Conservation (phyloP, 1,140 invertebrate species). For the Nasonia longicornis region DNA sequence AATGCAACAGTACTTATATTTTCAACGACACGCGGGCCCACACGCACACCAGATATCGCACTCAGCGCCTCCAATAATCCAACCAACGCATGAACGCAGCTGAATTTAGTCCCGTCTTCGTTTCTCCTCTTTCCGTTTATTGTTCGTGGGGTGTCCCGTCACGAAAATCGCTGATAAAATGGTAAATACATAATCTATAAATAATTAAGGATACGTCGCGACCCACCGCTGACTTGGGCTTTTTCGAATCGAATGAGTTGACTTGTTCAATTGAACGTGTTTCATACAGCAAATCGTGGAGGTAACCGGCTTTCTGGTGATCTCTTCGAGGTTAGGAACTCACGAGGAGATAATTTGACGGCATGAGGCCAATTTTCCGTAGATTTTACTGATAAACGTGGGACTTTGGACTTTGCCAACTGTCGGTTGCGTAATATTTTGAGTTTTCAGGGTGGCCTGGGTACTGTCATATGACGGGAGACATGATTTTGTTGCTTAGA, state of each 20-base stretch:
- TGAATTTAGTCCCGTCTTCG: neutral
- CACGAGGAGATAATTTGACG: neutral
- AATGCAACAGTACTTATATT: too few species aligned
- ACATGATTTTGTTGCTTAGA: neutral
- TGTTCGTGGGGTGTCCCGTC: neutral
- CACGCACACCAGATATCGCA: neutral
- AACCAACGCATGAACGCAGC: neutral
- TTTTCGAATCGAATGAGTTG: neutral
- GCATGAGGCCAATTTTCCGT: slow-evolving; percentile 4
- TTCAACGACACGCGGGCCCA: too few species aligned
- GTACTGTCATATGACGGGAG: neutral
- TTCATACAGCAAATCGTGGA: slow-evolving; percentile 5
- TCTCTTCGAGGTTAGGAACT: slow-evolving; percentile 11
- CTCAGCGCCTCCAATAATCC: neutral
- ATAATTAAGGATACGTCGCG: slow-evolving; percentile 14
- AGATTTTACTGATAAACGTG: slow-evolving; percentile 1
- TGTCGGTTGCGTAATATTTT: neutral
- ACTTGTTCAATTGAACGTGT: neutral
- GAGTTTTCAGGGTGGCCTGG: neutral
- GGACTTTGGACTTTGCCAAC: neutral
- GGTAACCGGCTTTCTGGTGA: slow-evolving; percentile 4
- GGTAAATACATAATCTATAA: slow-evolving; percentile 33
- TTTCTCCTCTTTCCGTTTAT: slow-evolving; percentile 1
- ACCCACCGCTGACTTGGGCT: neutral
- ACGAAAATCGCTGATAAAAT: slow-evolving; percentile 31